Base-by-base conservation (phyloP, 2,797 vertebrate species). In the Knipowitschia caucasica region DNA sequence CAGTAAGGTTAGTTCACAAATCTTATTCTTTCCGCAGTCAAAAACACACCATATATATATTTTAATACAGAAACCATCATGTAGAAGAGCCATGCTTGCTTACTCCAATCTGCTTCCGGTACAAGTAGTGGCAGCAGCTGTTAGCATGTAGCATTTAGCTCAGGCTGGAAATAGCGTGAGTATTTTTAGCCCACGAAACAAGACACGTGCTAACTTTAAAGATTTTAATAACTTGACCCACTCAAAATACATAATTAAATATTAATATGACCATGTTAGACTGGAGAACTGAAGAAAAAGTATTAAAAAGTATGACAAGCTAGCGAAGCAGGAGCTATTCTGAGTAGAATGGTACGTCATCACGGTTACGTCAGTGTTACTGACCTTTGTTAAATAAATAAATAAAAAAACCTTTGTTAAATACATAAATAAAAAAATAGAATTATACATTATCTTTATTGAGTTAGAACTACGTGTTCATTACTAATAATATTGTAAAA, bases 241-340 rank as follows among this genome's bases (percentile, higher is more conserved):
- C 14, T 43, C 12, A 1, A 7, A n/a, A 43, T n/a, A 21, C 2
- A 21, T 39, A 21, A 39, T 11, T 8, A 4, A 39, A 39, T 21
- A 1, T 39, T 5, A 12, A 39, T 1, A 6, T 5, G 1, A 20
- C 4, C 36, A 20, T 0, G 10, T 11, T 39, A 11, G 12, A 12
- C 1, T 5, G 4, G 1, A 39, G 18, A 39, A 11, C 9, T 5
- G 4, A n/a, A n/a, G 36, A 20, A 11, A 20, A 4, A 39, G 17
- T 39, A 10, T 12, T 39, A 39, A 39, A 38, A 39, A 39, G 18
- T 33, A 49, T 33, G 6, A 20, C 20, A 20, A 27, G 29, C 46
- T 50, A 50, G 46, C 46, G 23, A 50, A 50, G 14, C 30, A 49
- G 45, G 45, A 33, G 21, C 3, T 49, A 50, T 49, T 23, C 33